phyloP scores from a whole-genome alignment of 2,113 vertebrate species.

The Dendropsophus ebraccatus region DNA sequence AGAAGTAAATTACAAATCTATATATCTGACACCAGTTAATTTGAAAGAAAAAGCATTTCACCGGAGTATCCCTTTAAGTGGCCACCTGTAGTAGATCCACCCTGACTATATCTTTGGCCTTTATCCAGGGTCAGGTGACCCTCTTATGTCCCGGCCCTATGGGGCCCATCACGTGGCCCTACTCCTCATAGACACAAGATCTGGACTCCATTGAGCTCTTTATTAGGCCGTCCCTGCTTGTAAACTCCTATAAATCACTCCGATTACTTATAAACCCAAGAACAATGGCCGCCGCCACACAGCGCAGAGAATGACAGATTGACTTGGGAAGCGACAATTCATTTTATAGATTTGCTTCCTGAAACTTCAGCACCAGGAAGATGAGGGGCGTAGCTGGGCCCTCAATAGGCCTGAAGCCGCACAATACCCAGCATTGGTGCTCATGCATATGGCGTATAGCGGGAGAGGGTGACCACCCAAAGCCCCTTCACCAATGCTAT shows the following conservation, averaged over 20 bases:
- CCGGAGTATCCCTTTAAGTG: too few species aligned
- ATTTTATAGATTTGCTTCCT: conserved; percentile 11
- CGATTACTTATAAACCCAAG: conserved; percentile 19
- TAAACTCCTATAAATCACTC: not conserved
- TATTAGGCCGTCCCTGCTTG: not conserved
- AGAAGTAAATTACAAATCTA: too few species aligned
- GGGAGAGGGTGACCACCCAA: not conserved
- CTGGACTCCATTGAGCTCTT: not conserved
- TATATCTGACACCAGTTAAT: too few species aligned
- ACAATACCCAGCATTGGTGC: not conserved
- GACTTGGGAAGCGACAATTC: conserved; percentile 23
- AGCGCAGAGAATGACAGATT: not conserved
- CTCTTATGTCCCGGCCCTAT: not conserved
- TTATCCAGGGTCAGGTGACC: too few species aligned
- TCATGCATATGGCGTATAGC: not conserved
- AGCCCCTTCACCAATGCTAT: not conserved
- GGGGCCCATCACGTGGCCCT: not conserved
- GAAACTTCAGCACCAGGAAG: not conserved
- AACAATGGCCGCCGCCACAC: conserved; percentile 6
- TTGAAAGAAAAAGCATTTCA: too few species aligned
- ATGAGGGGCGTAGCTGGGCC: not conserved
- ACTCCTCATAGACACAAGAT: not conserved
- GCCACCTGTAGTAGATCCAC: too few species aligned
- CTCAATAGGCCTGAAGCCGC: not conserved
- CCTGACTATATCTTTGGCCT: too few species aligned